Evolutionary conservation across 2,113 vertebrate genomes (phyloP), one percentile per base, ranked within the genome.

Genomic region (Equus quagga): DNA sequence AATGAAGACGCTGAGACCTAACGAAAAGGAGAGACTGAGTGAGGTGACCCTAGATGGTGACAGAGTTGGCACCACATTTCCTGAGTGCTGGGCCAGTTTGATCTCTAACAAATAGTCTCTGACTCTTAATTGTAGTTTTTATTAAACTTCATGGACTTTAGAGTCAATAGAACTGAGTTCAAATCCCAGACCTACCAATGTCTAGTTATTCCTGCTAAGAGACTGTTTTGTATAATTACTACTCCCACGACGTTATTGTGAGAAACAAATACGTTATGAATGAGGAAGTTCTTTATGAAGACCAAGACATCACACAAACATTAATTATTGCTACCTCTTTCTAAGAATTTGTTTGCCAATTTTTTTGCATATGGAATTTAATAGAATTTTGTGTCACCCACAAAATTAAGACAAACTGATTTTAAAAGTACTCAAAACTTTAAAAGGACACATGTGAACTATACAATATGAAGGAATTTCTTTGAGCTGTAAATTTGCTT

Each of bases 341-440:
- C 60, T 92, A 84, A 88, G 3, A 62, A 89, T 23, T 21, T 79
- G 41, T 41, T 89, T 70, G 11, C 26, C 41, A 65, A 54, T 17
- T n/a, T 67, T 93, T 92, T 86, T 58, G 18, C 10, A 60, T 9
- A 5, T 75, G 65, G 28, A 84, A 83, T 73, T 21, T 44, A 88
- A 89, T 76, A 92, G 49, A 92, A 86, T 92, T 89, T 81, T 80
- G 19, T 58, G n/a, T 13, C n/a, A 84, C 6, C 5, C n/a, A 76
- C 28, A 64, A 62, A 92, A 64, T 79, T 84, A 89, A 96, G 36
- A 44, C 62, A 92, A 72, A 85, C 14, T n/a, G 24, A 70, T 54
- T 85, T 97, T 75, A 69, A 67, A 95, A 93, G 19, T 72, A 73
- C 44, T 80, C 51, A 56, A 60, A 41, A 64, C 21, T 81, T 85